Base-by-base conservation (phyloP, 2,888 invertebrate species). In the Philaethria dido region DNA sequence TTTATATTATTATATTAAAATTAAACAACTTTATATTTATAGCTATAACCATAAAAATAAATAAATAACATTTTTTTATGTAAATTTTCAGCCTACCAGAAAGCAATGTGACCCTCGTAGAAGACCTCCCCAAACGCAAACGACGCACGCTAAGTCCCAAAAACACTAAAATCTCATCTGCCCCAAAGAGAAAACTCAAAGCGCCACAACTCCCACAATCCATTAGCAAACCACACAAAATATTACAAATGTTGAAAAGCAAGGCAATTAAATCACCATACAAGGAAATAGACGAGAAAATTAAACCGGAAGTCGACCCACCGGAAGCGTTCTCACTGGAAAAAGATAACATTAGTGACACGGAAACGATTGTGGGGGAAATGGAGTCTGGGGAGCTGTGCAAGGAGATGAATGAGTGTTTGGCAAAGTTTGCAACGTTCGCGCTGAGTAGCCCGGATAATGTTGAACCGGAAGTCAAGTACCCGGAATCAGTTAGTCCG, bases 341-440 rank as follows among this genome's bases (percentile, higher is more conserved):
- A 13, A 78, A 80, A 71, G 89, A 89, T 45, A 82, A 85, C 47
- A 67, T 84, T 16, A 86, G 85, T 64, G 88, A 87, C 60, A 78
- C 87, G 0, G 88, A 87, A 68, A 88, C 88, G 0, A 79, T 87
- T 33, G 88, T 87, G 0, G 88, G 87, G 0, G 87, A 87, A 62
- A 83, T 80, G 39, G 86, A 85, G 5, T 25, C 29, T 18, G 75
- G 73, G 0, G 85, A 86, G 45, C 72, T 86, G 5, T 81, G 82
- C 48, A 78, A 82, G 20, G 91, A 90, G 44, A 90, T 91, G 90
- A 88, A 89, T 36, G 89, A 89, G 39, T 90, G 91, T 66, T 70
- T 92, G 0, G 87, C 84, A 0, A 90, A 90, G 62, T 89, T 91
- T 25, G 89, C 90, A 0, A 88, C 81, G 36, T 88, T 90, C 68